Base-by-base conservation (phyloP, 2,888 invertebrate species). In the Ariolimax columbianus region DNA sequence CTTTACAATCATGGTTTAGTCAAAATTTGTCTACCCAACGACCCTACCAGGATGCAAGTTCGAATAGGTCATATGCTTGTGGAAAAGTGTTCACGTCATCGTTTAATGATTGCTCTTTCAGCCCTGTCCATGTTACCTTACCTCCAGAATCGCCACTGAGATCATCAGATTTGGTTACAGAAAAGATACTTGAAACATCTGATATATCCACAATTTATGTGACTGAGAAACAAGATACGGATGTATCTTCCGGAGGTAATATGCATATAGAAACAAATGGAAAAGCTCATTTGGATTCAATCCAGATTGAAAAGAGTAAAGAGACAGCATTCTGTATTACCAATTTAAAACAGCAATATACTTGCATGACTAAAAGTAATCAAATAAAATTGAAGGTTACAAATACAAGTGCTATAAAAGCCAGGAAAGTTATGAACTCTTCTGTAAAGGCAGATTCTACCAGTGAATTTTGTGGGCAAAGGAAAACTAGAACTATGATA, bases 91-190 rank as follows among this genome's bases (percentile, higher is more conserved):
- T 68, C 3, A 11, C 68, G 14, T 70, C 72, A 19, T 72, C 81
- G 2, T 70, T 81, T 72, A 38, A 72, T 14, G 81, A 72, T 47
- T 26, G 38, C 59, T 72, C 81, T 38, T 81, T 81, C 68, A 81
- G 70, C n/a, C 81, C 81, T 40, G 38, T 81, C 0, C 36, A 55
- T 38, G 11, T 72, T 72, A 38, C 26, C 23, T 68, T 68, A 23
- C 66, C 79, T 9, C 43, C 47, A 30, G 79, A 79, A n/a, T 79
- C 79, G 68, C 47, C 79, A 33, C 68, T 23, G 19, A 33, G 30
- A 66, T 33, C 23, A 17, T 63, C 59, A 26, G 26, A 17, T 17
- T 1, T n/a, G 6, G 36, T 36, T 40, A 36, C 36, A 23, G 55
- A 36, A 55, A 17, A 30, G 6, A 14, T 17, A 51, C 33, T 11